These are phyloP conservation scores for Napeogenes sylphis DNA, from an alignment of 2,888 invertebrate species.

Conservation along the genomic window DNA sequence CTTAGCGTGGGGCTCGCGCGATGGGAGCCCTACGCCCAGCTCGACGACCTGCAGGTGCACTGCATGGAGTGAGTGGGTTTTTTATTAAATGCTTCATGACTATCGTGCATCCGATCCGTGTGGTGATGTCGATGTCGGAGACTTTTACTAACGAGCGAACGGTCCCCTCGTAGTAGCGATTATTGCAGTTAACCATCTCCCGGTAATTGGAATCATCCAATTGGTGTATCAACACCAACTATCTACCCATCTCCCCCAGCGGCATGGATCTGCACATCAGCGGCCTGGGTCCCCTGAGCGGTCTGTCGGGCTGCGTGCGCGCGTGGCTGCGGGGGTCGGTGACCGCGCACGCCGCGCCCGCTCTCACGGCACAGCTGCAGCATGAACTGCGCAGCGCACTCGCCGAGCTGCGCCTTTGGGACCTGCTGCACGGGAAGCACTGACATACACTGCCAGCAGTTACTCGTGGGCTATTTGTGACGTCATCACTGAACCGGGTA, in stretches of 20 bases:
- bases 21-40: constrained; percentile 67
- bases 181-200: no score
- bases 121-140: no score
- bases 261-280: constrained; percentile 69
- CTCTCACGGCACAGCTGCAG: constrained; percentile 50
- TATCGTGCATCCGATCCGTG: no score
- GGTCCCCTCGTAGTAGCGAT: no score
- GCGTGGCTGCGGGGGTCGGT: constrained; percentile 45
- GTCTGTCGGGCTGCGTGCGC: constrained; percentile 43
- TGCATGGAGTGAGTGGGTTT: constrained; percentile 53
- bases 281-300: constrained; percentile 63
- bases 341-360: constrained; percentile 52
- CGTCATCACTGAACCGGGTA: neutral
- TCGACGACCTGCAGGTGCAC: constrained; percentile 60
- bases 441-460: neutral
- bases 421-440: constrained; percentile 50
- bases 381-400: constrained; percentile 58
- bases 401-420: constrained; percentile 58
- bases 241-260: constrained; percentile 35
- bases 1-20: constrained; percentile 57
- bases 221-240: no score
- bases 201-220: no score
- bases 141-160: no score
- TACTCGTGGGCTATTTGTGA: neutral
- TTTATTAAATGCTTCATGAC: neutral